Percentiles rank a stretch among this genome's conserved stretches.
Conservation (phyloP, 2,888 invertebrate species). For the Drosophila rubida region DNA sequence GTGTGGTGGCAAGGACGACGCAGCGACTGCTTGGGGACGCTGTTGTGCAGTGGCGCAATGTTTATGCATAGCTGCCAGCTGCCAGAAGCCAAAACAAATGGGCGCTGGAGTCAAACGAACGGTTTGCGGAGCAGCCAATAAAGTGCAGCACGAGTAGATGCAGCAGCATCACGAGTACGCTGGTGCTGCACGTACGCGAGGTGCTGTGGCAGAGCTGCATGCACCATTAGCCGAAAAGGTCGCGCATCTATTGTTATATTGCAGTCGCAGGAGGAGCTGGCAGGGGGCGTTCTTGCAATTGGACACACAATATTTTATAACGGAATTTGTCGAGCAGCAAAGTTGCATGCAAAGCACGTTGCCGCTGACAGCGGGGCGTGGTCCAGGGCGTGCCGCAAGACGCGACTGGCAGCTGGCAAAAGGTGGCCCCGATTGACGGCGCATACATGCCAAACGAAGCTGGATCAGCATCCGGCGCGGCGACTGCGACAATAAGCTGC, state of each 20-base stretch:
- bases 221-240: conserved; percentile 56
- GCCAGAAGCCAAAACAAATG: conserved; percentile 20
- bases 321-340: conserved; percentile 24
- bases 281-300: conserved; percentile 25
- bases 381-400: conserved; percentile 25
- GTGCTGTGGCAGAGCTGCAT: conserved; percentile 16
- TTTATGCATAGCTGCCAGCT: conserved; percentile 17
- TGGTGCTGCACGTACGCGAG: conserved; percentile 51
- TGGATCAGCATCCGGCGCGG: conserved; percentile 16
- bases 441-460: conserved; percentile 23
- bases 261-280: neutral
- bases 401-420: conserved; percentile 16
- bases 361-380: conserved; percentile 72
- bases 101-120: conserved; percentile 19
- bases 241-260: conserved; percentile 55
- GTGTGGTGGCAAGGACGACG: neutral
- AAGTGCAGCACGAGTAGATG: conserved; percentile 18
- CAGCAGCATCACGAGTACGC: conserved; percentile 22
- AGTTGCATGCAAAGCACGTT: conserved; percentile 73
- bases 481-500: conserved; percentile 47
- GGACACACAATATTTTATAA: conserved; percentile 54
- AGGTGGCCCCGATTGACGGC: conserved; percentile 18
- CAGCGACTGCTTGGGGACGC: neutral
- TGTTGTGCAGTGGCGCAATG: conserved; percentile 27
- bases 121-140: conserved; percentile 14